Percentiles rank a stretch among this genome's conserved stretches.
phyloP scores from a whole-genome alignment of 2,113 vertebrate species.

The Thymallus thymallus region DNA sequence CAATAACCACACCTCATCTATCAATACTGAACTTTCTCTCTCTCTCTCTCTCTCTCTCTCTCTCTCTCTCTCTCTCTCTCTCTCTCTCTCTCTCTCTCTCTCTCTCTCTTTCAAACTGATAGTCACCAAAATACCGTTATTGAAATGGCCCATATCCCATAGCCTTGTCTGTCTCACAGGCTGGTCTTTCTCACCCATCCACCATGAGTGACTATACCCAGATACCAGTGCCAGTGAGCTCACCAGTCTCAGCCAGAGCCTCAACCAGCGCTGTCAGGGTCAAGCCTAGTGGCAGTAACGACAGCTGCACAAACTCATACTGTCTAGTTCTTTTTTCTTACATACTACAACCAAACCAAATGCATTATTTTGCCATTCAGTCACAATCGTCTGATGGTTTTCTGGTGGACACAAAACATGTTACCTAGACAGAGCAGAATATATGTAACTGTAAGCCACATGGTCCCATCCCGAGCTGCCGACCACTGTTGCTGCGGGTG shows the following conservation, averaged over 20 bases:
- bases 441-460: neutral
- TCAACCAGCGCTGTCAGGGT: neutral
- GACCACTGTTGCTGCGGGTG: constrained; percentile 55
- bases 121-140: too few species aligned
- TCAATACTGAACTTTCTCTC: constrained; percentile 28
- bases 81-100: too few species aligned
- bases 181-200: neutral
- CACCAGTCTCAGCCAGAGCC: neutral
- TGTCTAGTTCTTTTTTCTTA: neutral
- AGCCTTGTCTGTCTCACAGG: neutral
- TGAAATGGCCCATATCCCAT: too few species aligned
- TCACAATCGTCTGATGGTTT: neutral
- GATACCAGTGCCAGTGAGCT: neutral
- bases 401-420: neutral
- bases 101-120: too few species aligned
- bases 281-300: neutral
- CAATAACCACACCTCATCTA: constrained; percentile 75
- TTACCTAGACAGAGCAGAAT: neutral
- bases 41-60: too few species aligned
- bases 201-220: neutral
- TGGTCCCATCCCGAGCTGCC: constrained; percentile 46
- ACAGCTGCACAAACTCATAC: too few species aligned
- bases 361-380: neutral
- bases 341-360: neutral
- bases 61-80: too few species aligned